phyloP scores from a whole-genome alignment of 1,140 invertebrate genomes.

The Eurosta solidaginis region DNA sequence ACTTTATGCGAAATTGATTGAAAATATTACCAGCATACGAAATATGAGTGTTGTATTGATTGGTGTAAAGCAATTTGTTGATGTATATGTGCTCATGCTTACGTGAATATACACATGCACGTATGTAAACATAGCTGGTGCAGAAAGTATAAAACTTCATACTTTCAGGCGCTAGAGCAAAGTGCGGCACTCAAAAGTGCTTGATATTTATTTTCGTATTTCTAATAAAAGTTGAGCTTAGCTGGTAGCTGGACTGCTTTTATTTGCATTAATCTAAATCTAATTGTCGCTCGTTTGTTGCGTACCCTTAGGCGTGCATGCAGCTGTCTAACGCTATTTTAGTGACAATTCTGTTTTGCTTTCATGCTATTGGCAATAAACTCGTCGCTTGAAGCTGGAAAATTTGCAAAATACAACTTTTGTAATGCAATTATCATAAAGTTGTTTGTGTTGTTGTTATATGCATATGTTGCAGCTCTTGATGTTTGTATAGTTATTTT shows the following conservation, averaged over 20 bases:
- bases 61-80: background rate
- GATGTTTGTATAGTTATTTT: background rate
- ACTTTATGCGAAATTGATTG: slow-evolving; percentile 17
- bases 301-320: background rate
- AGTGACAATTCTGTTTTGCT: background rate
- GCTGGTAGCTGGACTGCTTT: background rate
- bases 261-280: slow-evolving; percentile 11
- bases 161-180: background rate
- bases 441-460: background rate
- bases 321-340: background rate
- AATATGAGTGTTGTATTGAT: background rate
- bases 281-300: slow-evolving; percentile 16
- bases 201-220: too few species aligned
- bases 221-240: background rate
- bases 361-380: background rate
- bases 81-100: background rate
- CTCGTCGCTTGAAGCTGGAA: background rate
- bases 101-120: too few species aligned
- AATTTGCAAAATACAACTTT: background rate
- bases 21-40: background rate
- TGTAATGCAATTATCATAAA: background rate
- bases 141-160: background rate
- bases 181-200: background rate
- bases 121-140: too few species aligned
- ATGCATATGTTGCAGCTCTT: too few species aligned